Base-by-base conservation (phyloP, 2,113 vertebrate genomes). In the Oostethus manadensis region DNA sequence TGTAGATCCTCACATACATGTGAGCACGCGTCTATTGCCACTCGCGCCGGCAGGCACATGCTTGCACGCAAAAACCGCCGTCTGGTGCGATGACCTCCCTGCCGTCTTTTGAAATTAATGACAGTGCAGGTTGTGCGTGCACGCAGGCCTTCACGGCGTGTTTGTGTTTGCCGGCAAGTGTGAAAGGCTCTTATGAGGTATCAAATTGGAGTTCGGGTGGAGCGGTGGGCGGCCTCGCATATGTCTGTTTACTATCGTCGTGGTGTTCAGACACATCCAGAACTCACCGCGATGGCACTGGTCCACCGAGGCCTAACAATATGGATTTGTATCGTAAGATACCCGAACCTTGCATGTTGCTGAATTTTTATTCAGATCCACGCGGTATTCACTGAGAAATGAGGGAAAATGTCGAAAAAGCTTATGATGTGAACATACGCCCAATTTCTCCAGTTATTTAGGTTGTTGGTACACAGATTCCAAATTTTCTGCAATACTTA, bases 181-280 rank as follows among this genome's bases (percentile, higher is more conserved):
- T 79, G 76, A 83, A 80, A 78, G 73, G 74, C 80, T 72, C 77
- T 74, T 71, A 66, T 71, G 78, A 87, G 71, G 56, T 80, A 78
- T 80, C 76, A 75, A 55, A 80, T 77, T 64, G 48, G 53, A 74
- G 73, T 70, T 74, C 68, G 80, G 80, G 81, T 81, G 79, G 78
- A 81, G 73, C 53, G 20, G 81, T 79, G 81, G 78, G 80, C 45
- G 64, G 74, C 80, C 48, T 68, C 54, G 72, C 80, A 73, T 75
- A 74, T 81, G 77, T 79, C 78, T 84, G 73, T 85, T 84, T 81
- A 82, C 79, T 68, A 64, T 71, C 42, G 57, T 35, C 7, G 58
- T 1, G 22, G 60, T 59, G 67, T 46, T 74, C 8, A 16, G 46
- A 48, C 29, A 8, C 38, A 14, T 42, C 11, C 38, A 42, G 14